Conservation (phyloP, 2,797 vertebrate genomes). For the Gephyroberyx darwinii region DNA sequence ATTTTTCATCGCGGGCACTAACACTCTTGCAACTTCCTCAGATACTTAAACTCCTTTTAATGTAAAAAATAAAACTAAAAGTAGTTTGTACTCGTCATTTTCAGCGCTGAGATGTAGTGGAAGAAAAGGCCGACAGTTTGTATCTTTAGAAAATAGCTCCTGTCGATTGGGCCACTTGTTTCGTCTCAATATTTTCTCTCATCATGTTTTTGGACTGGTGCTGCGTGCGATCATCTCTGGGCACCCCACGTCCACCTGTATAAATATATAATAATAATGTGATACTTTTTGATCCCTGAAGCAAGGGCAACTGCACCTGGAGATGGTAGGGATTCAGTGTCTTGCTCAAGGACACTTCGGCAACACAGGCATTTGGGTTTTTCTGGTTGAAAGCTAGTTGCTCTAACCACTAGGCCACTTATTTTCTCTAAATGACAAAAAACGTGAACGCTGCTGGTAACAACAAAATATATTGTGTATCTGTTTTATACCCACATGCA, state of each 20-base stretch:
- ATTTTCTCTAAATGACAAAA: neutral
- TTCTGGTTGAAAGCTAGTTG: neutral
- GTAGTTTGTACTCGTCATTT: too few relatives aligned
- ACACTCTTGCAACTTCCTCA: too few relatives aligned
- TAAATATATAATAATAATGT: neutral
- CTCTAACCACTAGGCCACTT: slow-evolving; percentile 4
- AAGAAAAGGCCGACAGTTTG: neutral
- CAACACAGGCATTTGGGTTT: neutral
- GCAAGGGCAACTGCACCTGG: neutral
- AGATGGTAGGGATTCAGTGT: neutral
- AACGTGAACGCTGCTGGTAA: neutral
- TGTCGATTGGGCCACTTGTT: too few relatives aligned
- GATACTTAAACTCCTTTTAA: too few relatives aligned
- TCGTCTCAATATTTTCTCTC: neutral
- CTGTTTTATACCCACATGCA: neutral
- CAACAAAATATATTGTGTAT: neutral
- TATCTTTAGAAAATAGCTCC: neutral
- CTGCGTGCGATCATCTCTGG: neutral
- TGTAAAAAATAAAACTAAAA: too few relatives aligned
- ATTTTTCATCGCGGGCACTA: too few relatives aligned
- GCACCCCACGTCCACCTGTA: neutral
- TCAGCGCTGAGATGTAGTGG: neutral
- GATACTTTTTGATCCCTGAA: neutral
- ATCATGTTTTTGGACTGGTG: neutral
- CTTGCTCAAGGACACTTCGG: slow-evolving; percentile 14